Evolutionary conservation across 2,888 invertebrate species (phyloP), one percentile per base, ranked within the genome.

Genomic region (Cheilosia vernalis): DNA sequence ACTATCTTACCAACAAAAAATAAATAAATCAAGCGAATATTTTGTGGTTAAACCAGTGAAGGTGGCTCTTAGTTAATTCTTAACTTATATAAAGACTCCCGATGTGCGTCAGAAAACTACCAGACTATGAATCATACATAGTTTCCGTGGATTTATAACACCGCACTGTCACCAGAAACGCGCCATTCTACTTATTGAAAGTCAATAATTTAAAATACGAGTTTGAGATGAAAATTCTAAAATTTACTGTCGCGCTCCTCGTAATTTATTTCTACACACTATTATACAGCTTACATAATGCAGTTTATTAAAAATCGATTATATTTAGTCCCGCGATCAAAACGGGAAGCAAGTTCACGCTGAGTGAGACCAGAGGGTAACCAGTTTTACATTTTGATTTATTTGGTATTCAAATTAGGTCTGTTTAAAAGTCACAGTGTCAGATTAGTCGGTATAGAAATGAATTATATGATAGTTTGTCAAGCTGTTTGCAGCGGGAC

Each of bases 391-490:
- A 69, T 56, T 21, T 37, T 60, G 72, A 60, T 44, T 51, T 56
- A 66, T 76, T 66, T 67, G 21, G 58, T 67, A 76, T 76, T 76
- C 67, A 76, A 67, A 67, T 66, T 42, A 76, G 66, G 58, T 67
- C 58, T 76, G 51, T 76, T 67, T 27, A 44, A 66, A 37, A 51
- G 67, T 67, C 66, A 51, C 51, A 44, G 51, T 37, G 13, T 30
- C 30, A 30, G 7, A 30, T 30, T 66, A 60, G 76, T 60, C 76
- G 58, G 58, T 6, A 27, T 76, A 60, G 56, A 58, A 66, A 42
- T 76, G 51, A 76, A 42, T 67, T 67, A 76, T 51, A 33, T 56
- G 47, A 55, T 17, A 47, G 63, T 56, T 55, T 47, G 37, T 13
- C 37, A 10, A 13, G 37, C n/a, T 37, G 63, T 73, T 73, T 73